phyloP scores from a whole-genome alignment of 2,797 vertebrate genomes.

The Linurgus olivaceus region DNA sequence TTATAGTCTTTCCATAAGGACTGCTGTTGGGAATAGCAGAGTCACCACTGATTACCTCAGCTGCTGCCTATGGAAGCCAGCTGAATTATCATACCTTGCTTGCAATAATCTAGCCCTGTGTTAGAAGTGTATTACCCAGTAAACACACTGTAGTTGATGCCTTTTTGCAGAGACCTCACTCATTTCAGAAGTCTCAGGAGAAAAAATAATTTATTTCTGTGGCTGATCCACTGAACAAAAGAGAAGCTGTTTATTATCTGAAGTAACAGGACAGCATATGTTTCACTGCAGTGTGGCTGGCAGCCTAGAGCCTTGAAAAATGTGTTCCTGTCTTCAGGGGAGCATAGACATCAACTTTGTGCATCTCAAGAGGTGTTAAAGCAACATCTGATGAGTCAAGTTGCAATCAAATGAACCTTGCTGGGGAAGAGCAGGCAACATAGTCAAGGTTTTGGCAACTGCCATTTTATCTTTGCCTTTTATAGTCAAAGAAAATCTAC shows the following conservation, averaged over 20 bases:
- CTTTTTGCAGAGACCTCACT: constrained; percentile 3
- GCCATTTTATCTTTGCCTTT: not conserved
- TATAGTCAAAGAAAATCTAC: not conserved
- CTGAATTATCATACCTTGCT: not conserved
- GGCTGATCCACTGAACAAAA: not conserved
- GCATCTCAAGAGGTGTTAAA: constrained; percentile 16
- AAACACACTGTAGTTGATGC: not conserved
- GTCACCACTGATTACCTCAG: not conserved
- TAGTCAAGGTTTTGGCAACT: not conserved
- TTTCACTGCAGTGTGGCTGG: not conserved
- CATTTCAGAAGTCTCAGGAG: constrained; percentile 18
- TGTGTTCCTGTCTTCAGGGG: constrained; percentile 7
- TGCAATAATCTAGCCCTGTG: not conserved
- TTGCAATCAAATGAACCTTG: constrained; percentile 15
- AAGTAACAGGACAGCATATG: constrained; percentile 22
- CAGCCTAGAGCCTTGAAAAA: constrained; percentile 27
- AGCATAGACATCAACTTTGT: not conserved
- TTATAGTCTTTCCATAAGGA: not conserved
- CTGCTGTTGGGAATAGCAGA: not conserved
- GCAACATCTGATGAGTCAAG: constrained; percentile 28
- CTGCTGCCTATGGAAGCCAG: not conserved
- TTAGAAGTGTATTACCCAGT: not conserved
- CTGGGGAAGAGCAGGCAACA: not conserved
- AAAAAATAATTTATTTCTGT: not conserved
- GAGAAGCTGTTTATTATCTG: not conserved